Evolutionary conservation across 2,113 vertebrate species (phyloP).

Genomic region (Columba janthina): DNA sequence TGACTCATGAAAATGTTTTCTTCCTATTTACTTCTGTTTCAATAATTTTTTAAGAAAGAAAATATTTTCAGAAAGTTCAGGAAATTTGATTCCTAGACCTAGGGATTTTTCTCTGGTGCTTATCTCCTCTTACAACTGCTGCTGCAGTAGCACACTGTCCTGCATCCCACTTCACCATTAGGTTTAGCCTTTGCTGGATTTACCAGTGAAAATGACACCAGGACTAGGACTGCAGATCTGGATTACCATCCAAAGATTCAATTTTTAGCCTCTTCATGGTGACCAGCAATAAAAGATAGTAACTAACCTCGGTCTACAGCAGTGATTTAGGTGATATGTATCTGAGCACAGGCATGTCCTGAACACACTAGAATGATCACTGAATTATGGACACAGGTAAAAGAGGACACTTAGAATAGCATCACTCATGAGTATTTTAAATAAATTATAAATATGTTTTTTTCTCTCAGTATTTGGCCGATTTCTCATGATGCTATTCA

Average conservation of each 20-base stretch:
- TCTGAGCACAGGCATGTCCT: not conserved
- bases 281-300: not conserved
- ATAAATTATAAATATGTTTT: not conserved
- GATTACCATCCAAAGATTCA: not conserved
- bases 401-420: not conserved
- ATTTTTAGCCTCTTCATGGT: not conserved
- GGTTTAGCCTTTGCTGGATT: not conserved
- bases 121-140: accelerated
- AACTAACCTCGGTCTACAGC: not conserved
- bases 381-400: not conserved
- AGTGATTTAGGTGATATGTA: not conserved
- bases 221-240: not conserved
- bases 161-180: not conserved
- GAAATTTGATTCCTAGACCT: not conserved
- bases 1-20: not conserved
- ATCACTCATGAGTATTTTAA: accelerated
- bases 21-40: not conserved
- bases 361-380: not conserved
- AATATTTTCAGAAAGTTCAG: not conserved
- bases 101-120: not conserved
- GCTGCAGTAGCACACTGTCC: not conserved
- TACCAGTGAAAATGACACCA: not conserved
- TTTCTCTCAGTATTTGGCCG: not conserved
- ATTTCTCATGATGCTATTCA: not conserved
- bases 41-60: not conserved